These are phyloP conservation scores for Atherix ibis DNA, from an alignment of 2,888 invertebrate species.

Conservation along the genomic window DNA sequence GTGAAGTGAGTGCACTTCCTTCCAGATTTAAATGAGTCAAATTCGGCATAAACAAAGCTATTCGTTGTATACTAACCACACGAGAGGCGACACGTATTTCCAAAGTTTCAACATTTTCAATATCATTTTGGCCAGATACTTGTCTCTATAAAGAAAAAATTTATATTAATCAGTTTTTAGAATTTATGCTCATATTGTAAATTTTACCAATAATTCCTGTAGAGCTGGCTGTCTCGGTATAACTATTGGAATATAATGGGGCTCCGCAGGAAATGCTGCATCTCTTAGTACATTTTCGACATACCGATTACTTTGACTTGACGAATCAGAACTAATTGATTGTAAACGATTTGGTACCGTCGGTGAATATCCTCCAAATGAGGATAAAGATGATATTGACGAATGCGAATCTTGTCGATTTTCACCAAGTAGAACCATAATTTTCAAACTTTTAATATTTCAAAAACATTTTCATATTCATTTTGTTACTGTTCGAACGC, in stretches of 20 bases:
- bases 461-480: too few relatives aligned
- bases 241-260: constrained; percentile 40
- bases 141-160: constrained; percentile 24
- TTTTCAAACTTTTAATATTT: too few relatives aligned
- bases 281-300: constrained; percentile 12
- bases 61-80: constrained; percentile 44
- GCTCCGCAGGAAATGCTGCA: constrained; percentile 12
- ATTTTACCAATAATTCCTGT: constrained; percentile 42
- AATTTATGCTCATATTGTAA: too few relatives aligned
- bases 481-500: too few relatives aligned
- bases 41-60: constrained; percentile 45
- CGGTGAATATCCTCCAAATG: constrained; percentile 11
- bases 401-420: constrained; percentile 24
- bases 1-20: constrained; percentile 48
- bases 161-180: background rate
- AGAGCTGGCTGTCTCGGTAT: constrained; percentile 41
- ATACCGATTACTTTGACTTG: constrained; percentile 6
- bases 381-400: constrained; percentile 25
- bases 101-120: constrained; percentile 38
- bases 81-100: constrained; percentile 49
- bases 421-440: too few relatives aligned
- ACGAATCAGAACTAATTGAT: constrained; percentile 9
- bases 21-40: constrained; percentile 45
- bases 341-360: constrained; percentile 9
- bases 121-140: constrained; percentile 32